Percentiles rank a stretch among this genome's conserved stretches.
These are phyloP conservation scores for Chrosomus eos DNA, from an alignment of 2,797 vertebrate species.

Conservation along the genomic window DNA sequence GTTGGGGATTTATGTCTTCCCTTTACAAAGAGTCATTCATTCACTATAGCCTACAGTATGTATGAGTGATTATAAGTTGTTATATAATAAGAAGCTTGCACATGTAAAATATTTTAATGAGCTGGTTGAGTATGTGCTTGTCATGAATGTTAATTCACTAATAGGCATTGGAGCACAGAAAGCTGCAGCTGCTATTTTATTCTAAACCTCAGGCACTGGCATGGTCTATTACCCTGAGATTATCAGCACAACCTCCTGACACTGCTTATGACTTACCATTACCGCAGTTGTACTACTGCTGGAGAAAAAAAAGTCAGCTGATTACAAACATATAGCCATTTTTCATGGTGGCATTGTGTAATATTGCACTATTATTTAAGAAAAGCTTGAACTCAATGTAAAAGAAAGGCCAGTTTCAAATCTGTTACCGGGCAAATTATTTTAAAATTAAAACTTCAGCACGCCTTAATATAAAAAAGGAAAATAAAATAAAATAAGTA, in stretches of 20 bases:
- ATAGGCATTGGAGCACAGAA: conserved; percentile 34
- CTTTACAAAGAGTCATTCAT: not conserved
- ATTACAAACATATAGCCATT: not conserved
- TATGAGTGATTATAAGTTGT: not conserved
- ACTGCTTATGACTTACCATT: conserved; percentile 45
- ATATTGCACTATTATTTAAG: not conserved
- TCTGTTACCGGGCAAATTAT: not conserved
- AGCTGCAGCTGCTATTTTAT: conserved; percentile 42
- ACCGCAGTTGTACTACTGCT: not conserved
- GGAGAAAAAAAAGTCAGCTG: conserved; percentile 8
- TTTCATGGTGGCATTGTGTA: not conserved
- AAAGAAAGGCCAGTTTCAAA: not conserved
- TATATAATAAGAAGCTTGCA: conserved; percentile 15
- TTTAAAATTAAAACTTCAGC: not conserved
- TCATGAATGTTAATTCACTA: conserved; percentile 40
- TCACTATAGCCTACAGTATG: not conserved
- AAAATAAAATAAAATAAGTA: conserved; percentile 49
- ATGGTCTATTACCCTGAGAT: conserved; percentile 50
- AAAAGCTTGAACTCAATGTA: not conserved
- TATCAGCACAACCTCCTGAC: conserved; percentile 53
- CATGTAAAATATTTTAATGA: conserved; percentile 40
- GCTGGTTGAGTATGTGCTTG: conserved; percentile 29
- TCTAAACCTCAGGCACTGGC: conserved; percentile 37
- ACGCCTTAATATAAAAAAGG: not conserved
- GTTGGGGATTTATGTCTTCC: not conserved